Conservation (phyloP, 2,797 vertebrate species). For the Kryptolebias ocellatus region DNA sequence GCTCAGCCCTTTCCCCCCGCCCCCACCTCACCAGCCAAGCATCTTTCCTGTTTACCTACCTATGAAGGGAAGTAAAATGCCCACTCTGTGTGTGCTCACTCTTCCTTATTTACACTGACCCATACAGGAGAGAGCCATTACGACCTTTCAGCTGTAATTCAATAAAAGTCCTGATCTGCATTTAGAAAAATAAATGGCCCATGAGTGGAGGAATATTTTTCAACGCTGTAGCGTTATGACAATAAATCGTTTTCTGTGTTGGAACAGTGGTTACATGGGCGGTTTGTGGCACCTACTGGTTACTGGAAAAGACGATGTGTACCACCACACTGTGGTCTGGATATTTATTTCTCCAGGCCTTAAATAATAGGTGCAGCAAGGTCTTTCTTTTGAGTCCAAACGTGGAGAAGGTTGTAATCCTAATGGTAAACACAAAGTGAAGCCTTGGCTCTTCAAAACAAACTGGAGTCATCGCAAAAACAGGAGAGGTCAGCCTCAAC, state of each 20-base stretch:
- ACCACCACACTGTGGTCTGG: constrained; percentile 69
- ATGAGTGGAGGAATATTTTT: constrained; percentile 75
- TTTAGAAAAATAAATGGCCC: constrained; percentile 80
- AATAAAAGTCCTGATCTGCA: constrained; percentile 78
- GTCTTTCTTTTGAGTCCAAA: constrained; percentile 67
- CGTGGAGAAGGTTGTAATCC: constrained; percentile 60
- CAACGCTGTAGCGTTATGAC: constrained; percentile 71
- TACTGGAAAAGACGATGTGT: constrained; percentile 74
- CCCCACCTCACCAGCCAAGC: constrained; percentile 62
- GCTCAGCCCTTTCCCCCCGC: constrained; percentile 6
- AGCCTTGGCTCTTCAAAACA: constrained; percentile 35
- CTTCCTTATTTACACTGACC: constrained; percentile 80
- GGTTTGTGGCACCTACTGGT: constrained; percentile 73
- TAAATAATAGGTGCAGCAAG: constrained; percentile 76
- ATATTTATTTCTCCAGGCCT: constrained; percentile 80
- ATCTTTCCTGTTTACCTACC: constrained; percentile 82
- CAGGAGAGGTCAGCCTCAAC: constrained; percentile 30
- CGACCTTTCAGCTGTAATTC: constrained; percentile 79
- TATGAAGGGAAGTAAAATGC: constrained; percentile 77
- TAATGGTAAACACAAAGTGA: constrained; percentile 55
- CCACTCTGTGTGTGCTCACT: constrained; percentile 74
- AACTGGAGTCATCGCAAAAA: constrained; percentile 34
- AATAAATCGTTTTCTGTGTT: constrained; percentile 75
- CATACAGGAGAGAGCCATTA: constrained; percentile 77
- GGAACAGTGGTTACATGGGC: constrained; percentile 39